These are phyloP conservation scores for Trichogramma pretiosum DNA, from an alignment of 1,140 invertebrate species.

Conservation along the genomic window DNA sequence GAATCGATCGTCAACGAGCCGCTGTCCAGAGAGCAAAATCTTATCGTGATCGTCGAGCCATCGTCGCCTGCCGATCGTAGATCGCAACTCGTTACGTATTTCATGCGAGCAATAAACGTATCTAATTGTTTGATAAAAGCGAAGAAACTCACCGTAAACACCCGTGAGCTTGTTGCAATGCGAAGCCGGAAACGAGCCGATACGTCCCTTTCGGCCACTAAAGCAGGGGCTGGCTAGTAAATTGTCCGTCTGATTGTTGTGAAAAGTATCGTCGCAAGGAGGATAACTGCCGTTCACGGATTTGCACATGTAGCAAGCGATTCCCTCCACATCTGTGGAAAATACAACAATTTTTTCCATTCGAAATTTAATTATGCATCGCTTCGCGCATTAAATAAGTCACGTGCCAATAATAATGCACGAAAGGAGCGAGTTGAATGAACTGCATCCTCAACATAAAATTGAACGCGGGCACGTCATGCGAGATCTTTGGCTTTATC, in stretches of 20 bases:
- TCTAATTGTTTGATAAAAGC: too few relatives aligned
- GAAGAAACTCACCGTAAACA: constrained; percentile 60
- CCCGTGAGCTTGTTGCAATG: constrained; percentile 93
- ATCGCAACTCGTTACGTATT: not conserved
- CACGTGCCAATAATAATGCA: too few relatives aligned
- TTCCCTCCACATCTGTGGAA: constrained; percentile 57
- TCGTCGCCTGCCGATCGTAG: constrained; percentile 56
- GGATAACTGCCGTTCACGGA: constrained; percentile 80
- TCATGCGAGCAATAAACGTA: too few relatives aligned
- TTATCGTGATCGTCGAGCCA: constrained; percentile 68
- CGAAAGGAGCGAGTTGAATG: too few relatives aligned
- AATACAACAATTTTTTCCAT: too few relatives aligned
- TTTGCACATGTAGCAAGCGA: constrained; percentile 95
- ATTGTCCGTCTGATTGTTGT: constrained; percentile 78
- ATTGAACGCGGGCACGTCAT: too few relatives aligned
- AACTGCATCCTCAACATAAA: too few relatives aligned
- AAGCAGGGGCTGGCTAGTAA: constrained; percentile 86
- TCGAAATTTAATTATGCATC: too few relatives aligned
- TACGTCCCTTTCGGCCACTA: constrained; percentile 81
- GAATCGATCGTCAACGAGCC: constrained; percentile 87
- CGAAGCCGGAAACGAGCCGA: constrained; percentile 91
- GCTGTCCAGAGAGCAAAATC: constrained; percentile 85
- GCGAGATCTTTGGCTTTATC: too few relatives aligned
- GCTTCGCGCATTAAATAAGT: too few relatives aligned
- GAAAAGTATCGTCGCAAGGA: constrained; percentile 92